Conservation (phyloP, 2,113 vertebrate genomes). For the Ariopsis seemanni region DNA sequence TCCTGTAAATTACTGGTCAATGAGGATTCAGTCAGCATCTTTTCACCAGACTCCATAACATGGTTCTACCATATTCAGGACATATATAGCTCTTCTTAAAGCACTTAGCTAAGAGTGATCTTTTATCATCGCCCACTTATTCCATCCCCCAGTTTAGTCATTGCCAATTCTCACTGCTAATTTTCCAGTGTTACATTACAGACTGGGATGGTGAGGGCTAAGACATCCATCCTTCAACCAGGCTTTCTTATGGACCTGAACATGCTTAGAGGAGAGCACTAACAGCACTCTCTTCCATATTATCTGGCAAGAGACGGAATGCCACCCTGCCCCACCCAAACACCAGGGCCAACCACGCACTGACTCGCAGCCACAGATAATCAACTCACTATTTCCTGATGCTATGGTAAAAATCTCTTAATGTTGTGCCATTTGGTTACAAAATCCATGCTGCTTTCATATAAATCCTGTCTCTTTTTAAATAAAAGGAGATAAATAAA, state of each 20-base stretch:
- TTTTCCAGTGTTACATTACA: neutral
- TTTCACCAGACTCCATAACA: slow-evolving; percentile 2
- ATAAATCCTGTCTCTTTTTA: neutral
- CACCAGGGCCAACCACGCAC: neutral
- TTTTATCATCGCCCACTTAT: neutral
- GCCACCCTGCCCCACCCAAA: neutral
- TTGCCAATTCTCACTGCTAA: neutral
- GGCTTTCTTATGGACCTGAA: neutral
- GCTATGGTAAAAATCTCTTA: neutral
- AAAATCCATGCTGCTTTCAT: neutral
- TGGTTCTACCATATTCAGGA: neutral
- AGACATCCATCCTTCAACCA: neutral
- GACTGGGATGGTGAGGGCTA: neutral
- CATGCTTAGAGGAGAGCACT: neutral
- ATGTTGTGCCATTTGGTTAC: neutral
- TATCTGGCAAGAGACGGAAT: neutral
- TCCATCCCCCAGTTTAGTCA: neutral
- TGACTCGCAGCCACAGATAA: neutral
- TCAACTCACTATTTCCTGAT: neutral
- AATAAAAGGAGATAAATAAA: neutral
- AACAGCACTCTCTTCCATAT: slow-evolving; percentile 9
- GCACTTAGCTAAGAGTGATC: neutral
- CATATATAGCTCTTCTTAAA: neutral
- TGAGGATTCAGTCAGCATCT: slow-evolving; percentile 10
- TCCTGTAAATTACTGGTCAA: neutral